phyloP scores from a whole-genome alignment of 1,140 invertebrate genomes.

The Sarcophaga bullata region DNA sequence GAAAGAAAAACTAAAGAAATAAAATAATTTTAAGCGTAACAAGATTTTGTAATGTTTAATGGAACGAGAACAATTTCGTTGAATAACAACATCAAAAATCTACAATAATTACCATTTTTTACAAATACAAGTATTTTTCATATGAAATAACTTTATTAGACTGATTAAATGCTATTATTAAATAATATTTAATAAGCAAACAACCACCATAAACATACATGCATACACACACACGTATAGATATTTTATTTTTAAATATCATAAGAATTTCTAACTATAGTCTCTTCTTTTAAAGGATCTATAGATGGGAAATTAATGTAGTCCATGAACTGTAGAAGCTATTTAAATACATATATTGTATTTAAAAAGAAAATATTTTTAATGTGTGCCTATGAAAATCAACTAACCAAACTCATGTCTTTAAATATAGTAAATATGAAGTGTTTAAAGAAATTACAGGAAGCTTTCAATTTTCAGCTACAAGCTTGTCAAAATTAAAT shows the following conservation, averaged over 20 bases:
- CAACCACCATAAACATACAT: not conserved
- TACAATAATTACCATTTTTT: slow-evolving; percentile 6
- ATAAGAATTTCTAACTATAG: not conserved
- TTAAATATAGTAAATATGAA: not conserved
- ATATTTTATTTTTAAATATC: slow-evolving; percentile 16
- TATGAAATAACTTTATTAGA: slow-evolving; percentile 25
- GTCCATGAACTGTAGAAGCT: too few relatives aligned
- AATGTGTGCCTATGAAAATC: not conserved
- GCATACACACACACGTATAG: not conserved
- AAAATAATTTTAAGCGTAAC: too few relatives aligned
- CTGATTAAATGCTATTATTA: slow-evolving; percentile 21
- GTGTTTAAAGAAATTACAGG: not conserved
- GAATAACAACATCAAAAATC: too few relatives aligned
- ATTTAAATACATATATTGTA: not conserved
- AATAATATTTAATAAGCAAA: slow-evolving; percentile 17
- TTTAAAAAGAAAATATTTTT: slow-evolving; percentile 7
- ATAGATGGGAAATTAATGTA: not conserved
- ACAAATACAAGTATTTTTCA: slow-evolving; percentile 37
- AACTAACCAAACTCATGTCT: not conserved
- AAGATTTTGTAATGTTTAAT: too few relatives aligned
- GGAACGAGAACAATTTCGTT: too few relatives aligned
- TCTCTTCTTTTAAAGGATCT: not conserved
- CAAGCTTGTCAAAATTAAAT: too few relatives aligned
- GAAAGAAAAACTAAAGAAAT: too few relatives aligned
- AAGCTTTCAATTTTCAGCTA: too few relatives aligned